phyloP scores from a whole-genome alignment of 2,888 invertebrate species.

The Eristalinus aeneus region DNA sequence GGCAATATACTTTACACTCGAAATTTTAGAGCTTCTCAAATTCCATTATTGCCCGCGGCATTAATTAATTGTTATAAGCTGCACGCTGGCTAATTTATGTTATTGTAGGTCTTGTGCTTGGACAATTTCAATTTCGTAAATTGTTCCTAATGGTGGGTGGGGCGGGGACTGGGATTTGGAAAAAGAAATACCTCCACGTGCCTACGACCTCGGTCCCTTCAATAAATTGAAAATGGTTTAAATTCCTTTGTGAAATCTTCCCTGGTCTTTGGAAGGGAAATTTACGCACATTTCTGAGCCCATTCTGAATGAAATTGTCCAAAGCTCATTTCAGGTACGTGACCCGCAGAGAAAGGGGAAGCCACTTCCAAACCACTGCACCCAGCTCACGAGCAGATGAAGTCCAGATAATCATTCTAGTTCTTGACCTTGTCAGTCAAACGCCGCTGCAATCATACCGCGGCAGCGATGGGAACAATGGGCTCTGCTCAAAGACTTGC shows the following conservation, averaged over 20 bases:
- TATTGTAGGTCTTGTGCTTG: background rate
- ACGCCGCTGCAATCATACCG: too few species aligned
- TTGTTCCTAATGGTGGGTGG: background rate
- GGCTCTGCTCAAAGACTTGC: background rate
- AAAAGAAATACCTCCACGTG: background rate
- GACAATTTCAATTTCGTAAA: background rate
- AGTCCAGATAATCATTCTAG: background rate
- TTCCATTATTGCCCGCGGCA: background rate
- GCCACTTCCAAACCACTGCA: background rate
- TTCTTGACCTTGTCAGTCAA: conserved; percentile 25
- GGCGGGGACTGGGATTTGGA: background rate
- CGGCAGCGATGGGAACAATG: background rate
- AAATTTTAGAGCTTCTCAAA: background rate
- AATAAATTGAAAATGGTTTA: background rate
- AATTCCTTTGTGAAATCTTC: background rate
- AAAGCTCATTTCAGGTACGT: too few species aligned
- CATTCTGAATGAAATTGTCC: background rate
- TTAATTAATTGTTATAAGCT: background rate
- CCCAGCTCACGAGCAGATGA: background rate
- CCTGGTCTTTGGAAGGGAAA: background rate
- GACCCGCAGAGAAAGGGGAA: too few species aligned
- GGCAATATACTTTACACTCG: background rate
- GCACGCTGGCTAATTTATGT: background rate
- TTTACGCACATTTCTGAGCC: background rate
- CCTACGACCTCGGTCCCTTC: background rate